These are phyloP conservation scores for Hirtodrosophila trivittata DNA, from an alignment of 2,888 invertebrate genomes.

Conservation along the genomic window DNA sequence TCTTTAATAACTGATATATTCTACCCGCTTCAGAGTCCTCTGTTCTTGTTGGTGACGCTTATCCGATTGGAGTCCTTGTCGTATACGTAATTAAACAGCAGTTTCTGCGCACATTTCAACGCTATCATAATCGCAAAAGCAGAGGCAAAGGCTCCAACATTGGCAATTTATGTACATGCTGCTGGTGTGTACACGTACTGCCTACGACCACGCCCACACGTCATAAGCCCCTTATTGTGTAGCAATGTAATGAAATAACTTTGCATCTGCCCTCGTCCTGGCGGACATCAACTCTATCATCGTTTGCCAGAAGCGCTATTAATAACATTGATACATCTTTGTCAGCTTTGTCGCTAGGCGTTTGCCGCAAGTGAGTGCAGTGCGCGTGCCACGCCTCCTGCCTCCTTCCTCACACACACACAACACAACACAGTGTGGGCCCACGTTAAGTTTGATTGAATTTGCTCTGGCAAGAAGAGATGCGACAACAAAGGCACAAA, in stretches of 20 bases:
- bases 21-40: too few relatives aligned
- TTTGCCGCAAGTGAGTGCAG: conserved; percentile 18
- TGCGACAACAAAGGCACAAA: conserved; percentile 33
- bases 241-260: conserved; percentile 61
- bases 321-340: conserved; percentile 75
- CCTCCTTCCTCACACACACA: neutral
- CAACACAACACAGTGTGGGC: neutral
- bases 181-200: too few relatives aligned
- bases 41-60: too few relatives aligned
- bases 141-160: conserved; percentile 44
- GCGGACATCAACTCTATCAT: conserved; percentile 53
- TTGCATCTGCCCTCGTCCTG: conserved; percentile 27
- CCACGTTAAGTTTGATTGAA: conserved; percentile 53
- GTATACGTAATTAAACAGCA: conserved; percentile 54
- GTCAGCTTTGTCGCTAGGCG: conserved; percentile 50
- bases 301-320: conserved; percentile 75
- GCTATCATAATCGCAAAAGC: conserved; percentile 53
- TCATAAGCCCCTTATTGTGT: conserved; percentile 33
- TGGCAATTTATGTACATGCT: conserved; percentile 39
- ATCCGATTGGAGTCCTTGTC: too few relatives aligned
- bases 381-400: conserved; percentile 10
- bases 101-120: conserved; percentile 30
- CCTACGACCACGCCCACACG: conserved; percentile 13
- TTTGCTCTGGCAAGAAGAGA: conserved; percentile 20
- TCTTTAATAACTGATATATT: too few relatives aligned